These are phyloP conservation scores for Hipparchia sbordonii DNA, from an alignment of 2,888 invertebrate species.

Conservation along the genomic window DNA sequence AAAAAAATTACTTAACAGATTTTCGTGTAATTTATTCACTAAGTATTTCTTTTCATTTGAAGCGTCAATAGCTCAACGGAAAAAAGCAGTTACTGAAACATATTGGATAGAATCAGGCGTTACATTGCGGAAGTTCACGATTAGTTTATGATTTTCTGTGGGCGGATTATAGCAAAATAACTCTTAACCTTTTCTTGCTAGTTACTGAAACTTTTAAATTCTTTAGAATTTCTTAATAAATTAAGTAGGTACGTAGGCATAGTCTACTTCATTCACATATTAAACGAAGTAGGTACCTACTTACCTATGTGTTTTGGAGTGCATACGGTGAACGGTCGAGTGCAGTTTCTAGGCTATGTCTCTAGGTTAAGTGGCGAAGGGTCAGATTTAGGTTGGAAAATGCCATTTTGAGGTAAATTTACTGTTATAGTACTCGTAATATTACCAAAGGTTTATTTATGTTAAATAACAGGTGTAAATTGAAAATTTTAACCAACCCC, in stretches of 20 bases:
- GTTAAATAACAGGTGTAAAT: no score
- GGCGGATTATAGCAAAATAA: no score
- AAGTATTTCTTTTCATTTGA: no score
- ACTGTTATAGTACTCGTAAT: neutral
- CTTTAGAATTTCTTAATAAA: no score
- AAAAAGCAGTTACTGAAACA: no score
- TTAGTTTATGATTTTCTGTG: no score
- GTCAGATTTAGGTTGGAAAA: constrained; percentile 13
- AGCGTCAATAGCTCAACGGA: no score
- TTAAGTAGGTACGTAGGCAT: neutral
- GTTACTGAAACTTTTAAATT: no score
- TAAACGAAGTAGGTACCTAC: neutral
- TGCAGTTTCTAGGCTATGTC: constrained; percentile 14
- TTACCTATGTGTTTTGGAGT: neutral
- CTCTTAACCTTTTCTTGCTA: neutral
- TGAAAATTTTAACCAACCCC: neutral
- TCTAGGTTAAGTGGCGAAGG: constrained; percentile 17
- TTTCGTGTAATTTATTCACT: no score
- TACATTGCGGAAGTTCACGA: no score
- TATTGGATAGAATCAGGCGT: no score
- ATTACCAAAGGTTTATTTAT: neutral
- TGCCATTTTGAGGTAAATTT: constrained; percentile 5
- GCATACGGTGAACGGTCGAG: constrained; percentile 14
- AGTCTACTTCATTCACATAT: neutral
- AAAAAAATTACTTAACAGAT: no score